Base-by-base conservation (phyloP, 1,140 invertebrate species). In the Leptopilina boulardi region DNA sequence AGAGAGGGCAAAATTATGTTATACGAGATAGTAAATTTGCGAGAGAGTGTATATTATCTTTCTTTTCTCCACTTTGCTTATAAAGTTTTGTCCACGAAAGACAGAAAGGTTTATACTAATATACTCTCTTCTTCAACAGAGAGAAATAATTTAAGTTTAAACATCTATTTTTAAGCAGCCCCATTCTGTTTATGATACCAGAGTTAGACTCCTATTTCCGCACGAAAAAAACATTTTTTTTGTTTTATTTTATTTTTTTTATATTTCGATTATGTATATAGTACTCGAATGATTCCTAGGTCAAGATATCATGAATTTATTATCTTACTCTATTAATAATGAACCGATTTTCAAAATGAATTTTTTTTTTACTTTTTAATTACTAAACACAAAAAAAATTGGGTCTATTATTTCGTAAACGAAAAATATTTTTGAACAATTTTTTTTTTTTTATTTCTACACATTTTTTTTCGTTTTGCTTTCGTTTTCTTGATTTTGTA, bases 91-190 rank as follows among this genome's bases (percentile, higher is more conserved):
- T 19, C 51, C 51, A 66, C 56, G 21, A 30, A 66, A 23, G 56
- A 59, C 56, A 59, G 56, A 59, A 30, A 66, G 56, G 23, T 34
- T 51, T 47, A n/a, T n/a, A 47, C 42, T 47, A 23, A 21, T 59
- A 59, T 59, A 26, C 10, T 13, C 56, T 59, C 56, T 59, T 59
- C 56, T 59, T 66, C 56, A 66, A 59, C 21, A 66, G 56, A 66
- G 56, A 66, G 71, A 76, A 77, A 79, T 79, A 82, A 82, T 82
- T 59, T 82, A 82, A 78, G 70, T 78, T 82, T 82, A 76, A 80
- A 74, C 77, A 71, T 82, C 81, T 82, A 82, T 82, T 82, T 82
- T 82, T 82, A 79, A 80, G 73, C 76, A 71, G 77, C 78, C 76
- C 44, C 75, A 76, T 73, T 72, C 79, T 77, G 79, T 83, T 83